Base-by-base conservation (phyloP, 2,113 vertebrate species). In the Ellobius talpinus region DNA sequence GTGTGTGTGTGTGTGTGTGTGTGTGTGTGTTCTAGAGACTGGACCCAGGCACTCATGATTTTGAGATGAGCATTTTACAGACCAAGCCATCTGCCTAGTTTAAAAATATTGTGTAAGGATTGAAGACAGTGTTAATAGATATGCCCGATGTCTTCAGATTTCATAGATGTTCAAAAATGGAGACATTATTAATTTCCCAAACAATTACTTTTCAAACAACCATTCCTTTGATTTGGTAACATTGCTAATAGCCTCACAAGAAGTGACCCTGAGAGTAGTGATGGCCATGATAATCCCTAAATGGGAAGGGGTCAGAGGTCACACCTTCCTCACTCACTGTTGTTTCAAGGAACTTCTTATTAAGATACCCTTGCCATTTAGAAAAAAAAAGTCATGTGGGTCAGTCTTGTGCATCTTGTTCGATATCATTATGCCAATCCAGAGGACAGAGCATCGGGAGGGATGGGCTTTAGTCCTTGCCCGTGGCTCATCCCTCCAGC, bases 101-200 rank as follows among this genome's bases (percentile, higher is more conserved):
- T 92, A n/a, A 95, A 97, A 90, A 65, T 82, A 42, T 65, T 78
- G 3, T 79, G 0, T 68, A 89, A 61, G 72, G 58, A 88, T 73
- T 95, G 88, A 65, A 87, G 45, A 78, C 52, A 58, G 21, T 88
- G 14, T 58, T 3, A 52, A 33, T 52, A 70, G 31, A 45, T 70
- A 52, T 50, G 2, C 10, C 72, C 50, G 58, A 63, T 31, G 36
- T 7, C 14, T 72, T 92, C 52, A 76, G 10, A 81, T 90, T 65
- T 52, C 63, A 81, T 7, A 79, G 65, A 52, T 95, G 11, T 81
- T 79, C 7, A 29, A 86, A 93, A 79, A 84, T 36, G 29, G n/a
- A 77, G 55, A 23, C 13, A 1, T 76, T 87, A 65, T 55, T 66
- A 52, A 42, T 61, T 95, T 95, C 61, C 65, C 82, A 65, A 91